A percentile compares a stretch with the other conserved stretches of the same genome.
phyloP scores from a whole-genome alignment of 2,113 vertebrate species.

The Lepus europaeus region DNA sequence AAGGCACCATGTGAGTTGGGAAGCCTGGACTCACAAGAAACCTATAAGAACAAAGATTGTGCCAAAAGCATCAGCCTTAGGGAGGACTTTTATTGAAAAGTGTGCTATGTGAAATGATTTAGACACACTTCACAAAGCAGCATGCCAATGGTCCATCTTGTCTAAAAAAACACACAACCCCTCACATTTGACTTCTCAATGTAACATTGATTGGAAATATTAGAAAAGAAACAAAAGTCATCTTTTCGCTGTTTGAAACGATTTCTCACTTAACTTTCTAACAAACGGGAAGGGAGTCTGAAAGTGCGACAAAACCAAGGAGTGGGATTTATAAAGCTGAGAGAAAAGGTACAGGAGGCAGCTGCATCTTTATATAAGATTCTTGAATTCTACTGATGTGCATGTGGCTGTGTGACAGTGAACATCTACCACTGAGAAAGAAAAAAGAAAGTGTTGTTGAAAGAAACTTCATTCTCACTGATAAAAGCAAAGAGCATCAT shows the following conservation, averaged over 20 bases:
- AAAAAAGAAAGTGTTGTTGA: constrained; percentile 20
- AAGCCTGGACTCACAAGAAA: constrained; percentile 8
- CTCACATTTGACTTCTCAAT: constrained; percentile 54
- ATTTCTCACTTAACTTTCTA: constrained; percentile 42
- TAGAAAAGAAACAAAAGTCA: neutral
- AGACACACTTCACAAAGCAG: constrained; percentile 38
- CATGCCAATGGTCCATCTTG: neutral
- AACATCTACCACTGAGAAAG: constrained; percentile 54
- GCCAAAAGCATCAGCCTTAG: constrained; percentile 45
- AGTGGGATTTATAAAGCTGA: neutral
- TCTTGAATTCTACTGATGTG: neutral
- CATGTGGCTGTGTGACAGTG: neutral
- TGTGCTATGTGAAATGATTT: constrained; percentile 15
- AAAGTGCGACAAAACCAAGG: neutral
- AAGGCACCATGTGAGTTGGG: neutral
- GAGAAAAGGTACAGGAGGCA: constrained; percentile 32
- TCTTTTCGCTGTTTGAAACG: constrained; percentile 1
- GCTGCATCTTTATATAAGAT: constrained; percentile 45
- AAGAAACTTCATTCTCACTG: constrained; percentile 46
- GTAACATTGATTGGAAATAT: constrained; percentile 23
- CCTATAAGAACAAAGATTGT: neutral
- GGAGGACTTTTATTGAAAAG: constrained; percentile 45
- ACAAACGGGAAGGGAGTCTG: neutral
- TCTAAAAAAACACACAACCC: neutral
- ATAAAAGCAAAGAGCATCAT: constrained; percentile 32